Base-by-base conservation (phyloP, 2,113 vertebrate genomes). In the Bothrops jararaca region DNA sequence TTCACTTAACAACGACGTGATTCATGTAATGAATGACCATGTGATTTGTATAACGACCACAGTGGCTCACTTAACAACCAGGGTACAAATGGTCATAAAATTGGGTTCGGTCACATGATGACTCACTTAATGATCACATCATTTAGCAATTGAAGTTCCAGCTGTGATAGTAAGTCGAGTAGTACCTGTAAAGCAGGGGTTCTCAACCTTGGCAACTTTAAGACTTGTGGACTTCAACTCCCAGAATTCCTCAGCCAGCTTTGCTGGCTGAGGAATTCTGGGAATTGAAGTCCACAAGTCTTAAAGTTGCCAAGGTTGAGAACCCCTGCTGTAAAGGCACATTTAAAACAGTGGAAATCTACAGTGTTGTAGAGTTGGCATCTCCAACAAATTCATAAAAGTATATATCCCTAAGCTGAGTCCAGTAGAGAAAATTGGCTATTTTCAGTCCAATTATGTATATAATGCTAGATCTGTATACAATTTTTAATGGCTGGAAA, bases 401-500 rank as follows among this genome's bases (percentile, higher is more conserved):
- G 8, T 26, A 74, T 15, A 50, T 74, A 88, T 42, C 57, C 12
- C 34, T 56, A 7, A 80, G 85, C 8, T 74, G 12, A 24, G 2
- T 22, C 34, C 34, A 56, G n/a, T 45, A 45, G 57, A 88, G 12
- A 80, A 74, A 88, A 89, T 56, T 92, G 13, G n/a, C 20, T 5
- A 48, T 42, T 91, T 86, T 42, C 90, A 91, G 54, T 23, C 12
- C 54, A 52, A 2, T 48, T n/a, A 39, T 34, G 48, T 39, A 85
- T 85, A 85, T 89, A 89, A 92, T 89, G 54, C 29, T 89, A 48
- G 2, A 6, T 89, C 64, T 48, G 53, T 50, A 57, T 24, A 1
- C 88, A 92, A 39, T 29, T 20, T 90, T 88, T 48, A 95, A 93
- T 58, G n/a, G 93, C 93, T 24, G 86, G 53, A 56, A 95, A 95